Conservation (phyloP, 2,888 invertebrate genomes). For the Scrobipalpa costella region DNA sequence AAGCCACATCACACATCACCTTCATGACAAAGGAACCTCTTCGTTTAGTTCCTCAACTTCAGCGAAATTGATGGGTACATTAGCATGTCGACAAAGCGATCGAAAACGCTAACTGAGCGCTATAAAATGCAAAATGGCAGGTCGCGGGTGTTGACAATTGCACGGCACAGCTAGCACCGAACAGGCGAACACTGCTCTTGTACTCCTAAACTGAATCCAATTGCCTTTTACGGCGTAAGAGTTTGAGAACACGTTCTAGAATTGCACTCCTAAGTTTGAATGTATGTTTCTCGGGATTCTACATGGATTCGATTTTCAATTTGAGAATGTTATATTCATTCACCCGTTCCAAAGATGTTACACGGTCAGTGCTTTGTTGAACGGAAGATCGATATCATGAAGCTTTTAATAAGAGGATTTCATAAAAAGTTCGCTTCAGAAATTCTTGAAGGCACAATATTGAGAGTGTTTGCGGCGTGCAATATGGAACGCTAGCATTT, state of each 20-base stretch:
- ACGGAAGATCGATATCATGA: neutral
- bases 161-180: conserved; percentile 40
- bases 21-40: neutral
- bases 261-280: conserved; percentile 52
- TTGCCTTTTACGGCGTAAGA: conserved; percentile 71
- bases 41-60: conserved; percentile 1
- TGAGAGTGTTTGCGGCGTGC: conserved; percentile 28
- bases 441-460: neutral
- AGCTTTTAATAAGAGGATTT: neutral
- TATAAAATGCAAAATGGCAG: conserved; percentile 71
- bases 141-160: conserved; percentile 75
- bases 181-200: conserved; percentile 51
- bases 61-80: conserved; percentile 63
- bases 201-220: conserved; percentile 72
- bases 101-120: conserved; percentile 50
- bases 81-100: conserved; percentile 60
- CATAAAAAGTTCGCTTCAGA: neutral
- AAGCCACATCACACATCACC: neutral
- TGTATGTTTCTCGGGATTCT: conserved; percentile 25
- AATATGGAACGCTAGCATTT: conserved; percentile 36
- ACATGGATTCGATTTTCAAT: conserved; percentile 26
- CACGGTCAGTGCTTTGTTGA: neutral
- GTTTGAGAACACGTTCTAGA: conserved; percentile 58
- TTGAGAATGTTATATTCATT: neutral
- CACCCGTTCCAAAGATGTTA: neutral